Conservation (phyloP, 2,797 vertebrate species). For the Pipistrellus pipistrellus region DNA sequence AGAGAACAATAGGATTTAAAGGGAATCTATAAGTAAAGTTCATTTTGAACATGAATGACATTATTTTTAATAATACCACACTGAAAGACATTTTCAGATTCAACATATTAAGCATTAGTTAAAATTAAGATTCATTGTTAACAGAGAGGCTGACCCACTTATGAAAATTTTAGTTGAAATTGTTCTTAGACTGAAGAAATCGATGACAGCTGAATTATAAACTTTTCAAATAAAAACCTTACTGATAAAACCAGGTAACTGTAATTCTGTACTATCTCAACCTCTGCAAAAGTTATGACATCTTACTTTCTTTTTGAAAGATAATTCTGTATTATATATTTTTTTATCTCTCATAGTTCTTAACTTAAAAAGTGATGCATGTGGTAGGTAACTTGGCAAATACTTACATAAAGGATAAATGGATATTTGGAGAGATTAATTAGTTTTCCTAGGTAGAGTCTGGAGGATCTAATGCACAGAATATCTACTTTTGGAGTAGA, state of each 20-base stretch:
- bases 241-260: neutral
- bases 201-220: constrained; percentile 2
- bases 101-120: constrained; percentile 60
- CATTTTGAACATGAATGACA: constrained; percentile 43
- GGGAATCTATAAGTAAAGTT: constrained; percentile 48
- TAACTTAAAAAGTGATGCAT: neutral
- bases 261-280: neutral
- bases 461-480: neutral
- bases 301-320: constrained; percentile 5
- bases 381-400: neutral
- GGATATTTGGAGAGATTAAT: neutral
- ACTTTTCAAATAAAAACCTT: neutral
- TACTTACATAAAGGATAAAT: neutral
- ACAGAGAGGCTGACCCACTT: constrained; percentile 37
- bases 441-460: neutral
- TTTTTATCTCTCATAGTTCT: neutral
- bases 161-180: constrained; percentile 24
- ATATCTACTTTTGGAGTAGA: neutral
- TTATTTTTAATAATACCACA: constrained; percentile 68
- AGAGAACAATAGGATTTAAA: neutral
- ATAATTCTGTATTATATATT: neutral
- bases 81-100: constrained; percentile 54
- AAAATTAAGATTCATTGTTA: constrained; percentile 70
- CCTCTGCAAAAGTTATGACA: neutral
- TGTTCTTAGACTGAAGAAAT: constrained; percentile 34